These are phyloP conservation scores for Drosophila persimilis DNA, from an alignment of 1,140 invertebrate genomes.

Conservation along the genomic window DNA sequence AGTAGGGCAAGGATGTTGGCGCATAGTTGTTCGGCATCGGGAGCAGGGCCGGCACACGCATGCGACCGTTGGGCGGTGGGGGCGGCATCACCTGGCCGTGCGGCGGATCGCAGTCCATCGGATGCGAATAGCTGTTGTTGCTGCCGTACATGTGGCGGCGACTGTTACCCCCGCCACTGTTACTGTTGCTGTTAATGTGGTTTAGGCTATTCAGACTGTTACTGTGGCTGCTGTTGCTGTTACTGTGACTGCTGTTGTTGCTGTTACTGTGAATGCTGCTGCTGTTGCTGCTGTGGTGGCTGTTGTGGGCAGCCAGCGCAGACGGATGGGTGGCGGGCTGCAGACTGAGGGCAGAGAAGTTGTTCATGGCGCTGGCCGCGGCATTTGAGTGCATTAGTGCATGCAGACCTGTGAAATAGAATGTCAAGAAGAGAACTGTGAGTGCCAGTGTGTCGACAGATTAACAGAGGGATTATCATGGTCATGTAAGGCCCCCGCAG, in stretches of 20 bases:
- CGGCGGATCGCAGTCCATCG: constrained; percentile 83
- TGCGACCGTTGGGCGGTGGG: constrained; percentile 50
- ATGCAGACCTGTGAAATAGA: constrained; percentile 53
- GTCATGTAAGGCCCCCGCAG: too few relatives aligned
- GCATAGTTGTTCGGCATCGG: constrained; percentile 42
- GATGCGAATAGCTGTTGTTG: constrained; percentile 71
- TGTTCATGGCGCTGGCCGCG: constrained; percentile 65
- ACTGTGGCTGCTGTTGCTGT: constrained; percentile 31
- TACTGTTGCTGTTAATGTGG: constrained; percentile 29
- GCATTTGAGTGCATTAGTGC: constrained; percentile 54
- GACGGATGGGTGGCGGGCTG: constrained; percentile 41
- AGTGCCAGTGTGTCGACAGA: too few relatives aligned
- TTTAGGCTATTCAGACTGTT: constrained; percentile 63
- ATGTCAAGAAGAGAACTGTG: too few relatives aligned
- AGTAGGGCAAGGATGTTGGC: constrained; percentile 55
- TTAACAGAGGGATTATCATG: too few relatives aligned
- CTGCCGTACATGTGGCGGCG: constrained; percentile 43
- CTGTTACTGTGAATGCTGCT: constrained; percentile 6
- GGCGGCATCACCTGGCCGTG: constrained; percentile 47
- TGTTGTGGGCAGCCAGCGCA: constrained; percentile 9
- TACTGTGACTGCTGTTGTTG: constrained; percentile 26
- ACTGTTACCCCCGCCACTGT: constrained; percentile 21
- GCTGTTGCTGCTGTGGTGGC: constrained; percentile 48
- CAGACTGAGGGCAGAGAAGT: constrained; percentile 65
- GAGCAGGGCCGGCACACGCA: constrained; percentile 51